Evolutionary conservation across 2,113 vertebrate species (phyloP).

Genomic region (Psilopsiagon aymara): DNA sequence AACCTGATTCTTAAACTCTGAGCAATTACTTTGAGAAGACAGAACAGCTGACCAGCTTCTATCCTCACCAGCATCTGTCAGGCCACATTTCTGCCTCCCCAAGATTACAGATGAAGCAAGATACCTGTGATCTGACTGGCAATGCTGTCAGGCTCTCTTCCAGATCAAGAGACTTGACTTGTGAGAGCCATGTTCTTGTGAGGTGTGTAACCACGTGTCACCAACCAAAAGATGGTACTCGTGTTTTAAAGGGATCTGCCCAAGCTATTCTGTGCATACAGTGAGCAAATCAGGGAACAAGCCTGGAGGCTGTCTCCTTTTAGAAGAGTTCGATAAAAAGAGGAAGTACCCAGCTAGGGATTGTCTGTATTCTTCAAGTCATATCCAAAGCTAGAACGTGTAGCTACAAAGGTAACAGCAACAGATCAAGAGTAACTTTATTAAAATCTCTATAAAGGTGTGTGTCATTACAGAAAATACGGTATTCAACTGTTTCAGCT

Average conservation of each 20-base stretch:
- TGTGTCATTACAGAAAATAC: background rate
- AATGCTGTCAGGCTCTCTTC: background rate
- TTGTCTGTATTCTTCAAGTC: background rate
- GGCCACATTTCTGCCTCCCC: background rate
- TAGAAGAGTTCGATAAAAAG: background rate
- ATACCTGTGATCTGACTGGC: background rate
- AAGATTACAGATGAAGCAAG: background rate
- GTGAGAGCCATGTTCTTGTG: accelerated
- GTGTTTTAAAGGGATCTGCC: background rate
- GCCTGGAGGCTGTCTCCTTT: background rate
- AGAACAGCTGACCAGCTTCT: background rate
- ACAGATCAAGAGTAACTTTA: background rate
- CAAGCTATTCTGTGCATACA: background rate
- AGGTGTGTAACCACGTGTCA: background rate
- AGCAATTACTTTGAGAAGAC: background rate
- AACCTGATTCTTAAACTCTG: background rate
- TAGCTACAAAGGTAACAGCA: background rate
- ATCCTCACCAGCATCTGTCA: background rate
- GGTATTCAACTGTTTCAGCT: background rate
- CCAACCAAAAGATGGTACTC: background rate
- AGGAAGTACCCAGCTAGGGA: background rate
- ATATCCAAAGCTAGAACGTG: background rate
- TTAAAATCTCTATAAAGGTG: background rate
- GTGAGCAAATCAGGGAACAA: background rate
- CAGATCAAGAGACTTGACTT: background rate